Conservation (phyloP, 2,113 vertebrate species). For the Phalacrocorax brasilianus region DNA sequence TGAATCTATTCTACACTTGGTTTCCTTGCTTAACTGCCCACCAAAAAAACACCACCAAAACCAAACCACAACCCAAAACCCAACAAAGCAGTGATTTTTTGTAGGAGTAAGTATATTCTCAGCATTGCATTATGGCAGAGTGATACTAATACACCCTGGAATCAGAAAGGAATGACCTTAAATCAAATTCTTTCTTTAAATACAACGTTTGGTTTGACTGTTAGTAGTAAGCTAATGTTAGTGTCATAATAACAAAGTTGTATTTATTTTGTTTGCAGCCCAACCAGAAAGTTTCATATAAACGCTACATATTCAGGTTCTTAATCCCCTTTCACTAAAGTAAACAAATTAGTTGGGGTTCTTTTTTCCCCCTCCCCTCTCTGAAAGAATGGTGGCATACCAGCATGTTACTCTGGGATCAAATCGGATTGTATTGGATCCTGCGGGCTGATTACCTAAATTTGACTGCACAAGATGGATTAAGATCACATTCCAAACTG, state of each 20-base stretch:
- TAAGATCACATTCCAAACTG: not conserved
- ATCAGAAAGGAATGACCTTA: not conserved
- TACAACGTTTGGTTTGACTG: not conserved
- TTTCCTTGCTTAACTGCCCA: not conserved
- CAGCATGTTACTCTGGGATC: not conserved
- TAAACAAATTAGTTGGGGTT: not conserved
- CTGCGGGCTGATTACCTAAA: not conserved
- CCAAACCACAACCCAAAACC: not conserved
- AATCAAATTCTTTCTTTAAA: not conserved
- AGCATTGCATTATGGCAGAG: not conserved
- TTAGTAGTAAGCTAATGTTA: not conserved
- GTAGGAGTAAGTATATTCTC: not conserved
- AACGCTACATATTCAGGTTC: not conserved
- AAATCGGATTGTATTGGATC: not conserved
- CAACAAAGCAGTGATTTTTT: not conserved
- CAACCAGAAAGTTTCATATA: not conserved
- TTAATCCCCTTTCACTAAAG: not conserved
- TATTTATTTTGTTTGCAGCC: not conserved
- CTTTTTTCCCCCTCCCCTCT: not conserved
- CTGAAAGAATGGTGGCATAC: not conserved
- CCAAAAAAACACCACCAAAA: not conserved
- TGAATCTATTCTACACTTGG: not conserved
- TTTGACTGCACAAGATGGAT: not conserved
- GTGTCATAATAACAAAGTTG: not conserved
- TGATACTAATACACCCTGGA: not conserved